Conservation (phyloP, 37 sponge, comb jelly and placozoan genomes). For the Halichondria panicea region DNA sequence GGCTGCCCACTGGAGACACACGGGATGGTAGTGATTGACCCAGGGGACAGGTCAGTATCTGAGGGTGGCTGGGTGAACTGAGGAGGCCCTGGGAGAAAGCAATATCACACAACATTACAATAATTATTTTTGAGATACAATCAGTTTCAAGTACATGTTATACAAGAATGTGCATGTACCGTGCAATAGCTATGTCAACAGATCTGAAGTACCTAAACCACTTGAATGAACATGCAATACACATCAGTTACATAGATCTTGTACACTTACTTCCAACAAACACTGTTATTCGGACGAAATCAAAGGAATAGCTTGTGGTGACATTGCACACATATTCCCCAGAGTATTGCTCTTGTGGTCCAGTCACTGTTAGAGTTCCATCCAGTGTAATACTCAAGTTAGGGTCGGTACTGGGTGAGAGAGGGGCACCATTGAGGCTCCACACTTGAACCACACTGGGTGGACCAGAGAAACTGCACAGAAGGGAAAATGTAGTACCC, state of each 20-base stretch:
- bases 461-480: constrained; percentile 17
- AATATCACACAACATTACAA: neutral
- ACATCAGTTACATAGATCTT: too few relatives aligned
- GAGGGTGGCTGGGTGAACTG: constrained; percentile 6
- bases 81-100: constrained; percentile 3
- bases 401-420: neutral
- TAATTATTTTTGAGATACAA: neutral
- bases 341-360: neutral
- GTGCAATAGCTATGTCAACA: too few relatives aligned
- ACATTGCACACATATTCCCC: constrained; percentile 54
- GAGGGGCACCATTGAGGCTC: constrained; percentile 35
- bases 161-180: too few relatives aligned
- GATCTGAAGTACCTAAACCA: too few relatives aligned
- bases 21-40: neutral
- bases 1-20: constrained; percentile 54
- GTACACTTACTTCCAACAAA: constrained; percentile 49
- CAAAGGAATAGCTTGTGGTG: constrained; percentile 16
- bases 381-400: neutral
- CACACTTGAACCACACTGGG: constrained; percentile 17
- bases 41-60: constrained; percentile 22
- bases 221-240: too few relatives aligned
- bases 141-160: neutral
- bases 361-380: constrained; percentile 9
- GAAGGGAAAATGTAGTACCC: constrained; percentile 37
- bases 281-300: constrained; percentile 25